phyloP scores from a whole-genome alignment of 2,888 invertebrate species.

The Anarsia innoxiella region DNA sequence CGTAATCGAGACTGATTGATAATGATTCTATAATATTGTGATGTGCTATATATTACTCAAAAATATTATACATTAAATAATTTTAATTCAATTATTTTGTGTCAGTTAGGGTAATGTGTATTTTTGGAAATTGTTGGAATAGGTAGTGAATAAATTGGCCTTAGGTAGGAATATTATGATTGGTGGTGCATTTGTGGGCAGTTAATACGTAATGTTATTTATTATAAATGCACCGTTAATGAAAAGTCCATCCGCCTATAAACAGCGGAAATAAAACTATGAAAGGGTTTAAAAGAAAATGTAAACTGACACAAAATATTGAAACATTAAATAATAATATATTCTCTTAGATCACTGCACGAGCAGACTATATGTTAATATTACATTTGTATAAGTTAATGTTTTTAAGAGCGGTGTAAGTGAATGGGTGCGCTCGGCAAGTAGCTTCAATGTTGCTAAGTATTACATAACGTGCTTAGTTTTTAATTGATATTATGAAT shows the following conservation, averaged over 20 bases:
- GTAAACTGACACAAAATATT: constrained; percentile 14
- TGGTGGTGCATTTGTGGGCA: no score
- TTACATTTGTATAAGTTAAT: neutral
- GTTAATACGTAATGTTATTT: no score
- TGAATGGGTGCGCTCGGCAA: neutral
- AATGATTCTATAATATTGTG: constrained; percentile 40
- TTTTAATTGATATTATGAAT: neutral
- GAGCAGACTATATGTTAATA: constrained; percentile 22
- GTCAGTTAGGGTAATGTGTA: constrained; percentile 8
- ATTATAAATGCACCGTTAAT: no score
- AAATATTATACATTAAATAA: constrained; percentile 36
- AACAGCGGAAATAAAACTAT: no score
- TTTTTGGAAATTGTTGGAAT: no score
- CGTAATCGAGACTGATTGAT: constrained; percentile 52
- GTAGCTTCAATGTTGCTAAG: constrained; percentile 2
- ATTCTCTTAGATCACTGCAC: constrained; percentile 26
- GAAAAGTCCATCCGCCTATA: no score
- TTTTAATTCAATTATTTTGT: constrained; percentile 21
- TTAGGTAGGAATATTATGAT: no score
- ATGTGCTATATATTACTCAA: constrained; percentile 55
- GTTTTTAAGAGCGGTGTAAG: neutral
- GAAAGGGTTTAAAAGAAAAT: no score
- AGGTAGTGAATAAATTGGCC: no score
- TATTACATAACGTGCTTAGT: constrained; percentile 3
- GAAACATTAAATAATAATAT: constrained; percentile 23